Percentiles rank a stretch among this genome's conserved stretches.
Evolutionary conservation across 2,113 vertebrate species (phyloP).

Genomic region (Microcebus griseorufus): DNA sequence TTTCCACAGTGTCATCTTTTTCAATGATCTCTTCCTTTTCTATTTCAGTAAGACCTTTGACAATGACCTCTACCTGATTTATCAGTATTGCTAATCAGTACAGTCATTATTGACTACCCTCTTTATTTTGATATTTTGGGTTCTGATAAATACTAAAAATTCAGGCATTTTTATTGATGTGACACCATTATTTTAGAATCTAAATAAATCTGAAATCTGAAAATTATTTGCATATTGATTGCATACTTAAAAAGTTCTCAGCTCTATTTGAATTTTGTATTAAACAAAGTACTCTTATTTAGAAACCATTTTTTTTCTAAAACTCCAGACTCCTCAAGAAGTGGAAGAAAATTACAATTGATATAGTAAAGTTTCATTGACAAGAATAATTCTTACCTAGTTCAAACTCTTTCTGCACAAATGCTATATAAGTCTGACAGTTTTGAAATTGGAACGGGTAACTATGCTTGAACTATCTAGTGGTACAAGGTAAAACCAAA

Average conservation of each 20-base stretch:
- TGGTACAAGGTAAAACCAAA: slow-evolving; percentile 27
- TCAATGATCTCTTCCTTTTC: background rate
- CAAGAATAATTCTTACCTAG: slow-evolving; percentile 34
- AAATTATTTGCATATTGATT: slow-evolving; percentile 55
- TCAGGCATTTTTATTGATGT: background rate
- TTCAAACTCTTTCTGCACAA: slow-evolving; percentile 47
- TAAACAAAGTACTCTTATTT: background rate
- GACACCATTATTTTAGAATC: background rate
- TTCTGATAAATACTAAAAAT: background rate
- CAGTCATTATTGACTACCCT: background rate
- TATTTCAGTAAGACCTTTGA: background rate
- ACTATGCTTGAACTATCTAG: background rate
- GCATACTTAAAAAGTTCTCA: background rate
- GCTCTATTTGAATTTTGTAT: background rate
- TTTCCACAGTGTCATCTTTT: background rate
- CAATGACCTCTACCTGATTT: background rate
- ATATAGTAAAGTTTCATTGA: slow-evolving; percentile 33
- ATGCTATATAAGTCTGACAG: slow-evolving; percentile 44
- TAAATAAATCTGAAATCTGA: slow-evolving; percentile 50
- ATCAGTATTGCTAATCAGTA: background rate
- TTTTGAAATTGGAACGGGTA: slow-evolving; percentile 34
- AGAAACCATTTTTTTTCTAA: background rate
- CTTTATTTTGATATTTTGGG: background rate
- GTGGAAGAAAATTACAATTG: background rate
- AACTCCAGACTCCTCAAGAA: slow-evolving; percentile 10